Evolutionary conservation across 2,113 vertebrate genomes (phyloP).

Genomic region (Neopipo cinnamomea): DNA sequence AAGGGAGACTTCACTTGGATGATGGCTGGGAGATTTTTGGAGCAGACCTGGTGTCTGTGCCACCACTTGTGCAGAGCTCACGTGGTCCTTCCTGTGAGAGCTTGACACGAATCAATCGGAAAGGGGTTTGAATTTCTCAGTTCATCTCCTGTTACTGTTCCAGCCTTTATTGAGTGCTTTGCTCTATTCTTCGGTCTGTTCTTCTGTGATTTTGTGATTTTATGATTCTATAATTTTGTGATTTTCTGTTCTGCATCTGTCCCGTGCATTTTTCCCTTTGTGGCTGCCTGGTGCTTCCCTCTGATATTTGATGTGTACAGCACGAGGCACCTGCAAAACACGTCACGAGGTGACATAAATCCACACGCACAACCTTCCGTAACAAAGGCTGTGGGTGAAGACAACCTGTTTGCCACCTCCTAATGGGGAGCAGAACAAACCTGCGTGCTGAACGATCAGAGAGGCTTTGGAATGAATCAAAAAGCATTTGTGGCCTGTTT

Average conservation of each 20-base stretch:
- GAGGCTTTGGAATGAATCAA: not conserved
- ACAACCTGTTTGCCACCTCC: not conserved
- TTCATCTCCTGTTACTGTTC: not conserved
- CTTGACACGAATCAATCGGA: not conserved
- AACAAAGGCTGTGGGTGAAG: not conserved
- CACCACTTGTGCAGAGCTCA: not conserved
- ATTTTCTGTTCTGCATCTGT: not conserved
- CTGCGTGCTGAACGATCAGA: not conserved
- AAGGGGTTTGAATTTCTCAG: not conserved
- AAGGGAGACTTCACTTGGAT: not conserved
- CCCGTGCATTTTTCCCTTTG: not conserved
- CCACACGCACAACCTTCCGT: not conserved
- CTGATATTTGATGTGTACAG: not conserved
- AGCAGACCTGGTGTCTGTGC: not conserved
- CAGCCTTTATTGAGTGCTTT: not conserved
- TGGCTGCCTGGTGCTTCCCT: not conserved
- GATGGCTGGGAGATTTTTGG: not conserved
- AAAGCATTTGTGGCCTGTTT: not conserved
- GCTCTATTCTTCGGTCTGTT: fast-evolving
- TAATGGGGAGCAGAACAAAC: not conserved
- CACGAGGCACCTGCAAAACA: not conserved
- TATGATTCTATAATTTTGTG: too few species aligned
- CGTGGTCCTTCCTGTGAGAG: not conserved
- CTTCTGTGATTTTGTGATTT: not conserved
- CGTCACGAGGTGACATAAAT: not conserved